Conservation (phyloP, 2,888 invertebrate genomes). For the Vannuccia rotundouncinata region DNA sequence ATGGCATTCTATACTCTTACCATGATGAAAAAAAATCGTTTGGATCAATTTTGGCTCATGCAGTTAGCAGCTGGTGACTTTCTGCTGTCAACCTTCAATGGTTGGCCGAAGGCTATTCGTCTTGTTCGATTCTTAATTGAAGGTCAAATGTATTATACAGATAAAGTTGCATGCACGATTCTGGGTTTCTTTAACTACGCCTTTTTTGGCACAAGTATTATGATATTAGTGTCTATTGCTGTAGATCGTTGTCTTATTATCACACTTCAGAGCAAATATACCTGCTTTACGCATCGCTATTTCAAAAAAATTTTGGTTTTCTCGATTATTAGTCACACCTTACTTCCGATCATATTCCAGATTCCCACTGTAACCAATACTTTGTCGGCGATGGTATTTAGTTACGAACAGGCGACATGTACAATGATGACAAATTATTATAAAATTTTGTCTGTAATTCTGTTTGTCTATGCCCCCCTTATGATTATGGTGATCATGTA, state of each 20-base stretch:
- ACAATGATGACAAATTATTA: neutral
- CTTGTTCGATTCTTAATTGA: neutral
- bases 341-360: neutral
- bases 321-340: neutral
- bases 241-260: slow-evolving; percentile 7
- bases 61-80: neutral
- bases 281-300: neutral
- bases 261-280: neutral
- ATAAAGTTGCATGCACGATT: neutral
- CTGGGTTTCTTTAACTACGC: neutral
- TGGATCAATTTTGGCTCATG: neutral
- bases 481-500: neutral
- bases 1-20: neutral
- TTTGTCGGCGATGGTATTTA: neutral
- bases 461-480: neutral
- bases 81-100: neutral
- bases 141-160: neutral
- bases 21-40: slow-evolving; percentile 6
- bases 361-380: neutral
- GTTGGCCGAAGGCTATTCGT: neutral
- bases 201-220: neutral
- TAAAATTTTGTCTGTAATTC: neutral
- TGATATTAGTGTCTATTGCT: neutral
- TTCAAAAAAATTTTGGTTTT: neutral
- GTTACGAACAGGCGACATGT: neutral